phyloP scores from a whole-genome alignment of 2,797 vertebrate genomes.

The Zenarchopterus dispar region DNA sequence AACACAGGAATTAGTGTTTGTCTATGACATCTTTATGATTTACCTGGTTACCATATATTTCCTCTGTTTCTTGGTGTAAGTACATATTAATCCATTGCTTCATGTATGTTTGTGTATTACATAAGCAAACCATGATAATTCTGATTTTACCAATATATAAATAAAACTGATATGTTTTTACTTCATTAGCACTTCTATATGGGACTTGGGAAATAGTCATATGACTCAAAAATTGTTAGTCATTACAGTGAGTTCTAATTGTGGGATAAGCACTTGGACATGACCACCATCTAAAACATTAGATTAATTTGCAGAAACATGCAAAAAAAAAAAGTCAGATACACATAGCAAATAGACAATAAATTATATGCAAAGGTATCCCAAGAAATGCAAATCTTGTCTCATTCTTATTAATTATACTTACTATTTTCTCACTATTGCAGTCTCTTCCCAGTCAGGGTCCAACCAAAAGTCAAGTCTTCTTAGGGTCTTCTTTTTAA shows the following conservation, averaged over 20 bases:
- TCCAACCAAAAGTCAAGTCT: conserved; percentile 54
- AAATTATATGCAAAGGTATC: neutral
- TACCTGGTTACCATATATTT: no score
- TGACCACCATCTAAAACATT: neutral
- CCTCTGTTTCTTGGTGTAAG: neutral
- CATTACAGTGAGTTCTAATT: neutral
- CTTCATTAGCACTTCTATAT: no score
- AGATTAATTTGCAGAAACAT: neutral
- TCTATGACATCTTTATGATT: neutral
- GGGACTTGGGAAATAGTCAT: no score
- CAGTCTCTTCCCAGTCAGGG: conserved; percentile 42
- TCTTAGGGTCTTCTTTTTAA: conserved; percentile 60
- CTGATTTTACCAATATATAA: no score
- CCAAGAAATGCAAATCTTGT: neutral
- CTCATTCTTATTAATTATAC: conserved; percentile 34
- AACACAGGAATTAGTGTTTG: neutral
- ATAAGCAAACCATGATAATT: no score
- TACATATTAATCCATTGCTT: no score
- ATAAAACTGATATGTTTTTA: no score
- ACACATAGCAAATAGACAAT: neutral
- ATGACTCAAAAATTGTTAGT: no score
- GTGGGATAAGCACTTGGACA: no score
- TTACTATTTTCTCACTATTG: conserved; percentile 61
- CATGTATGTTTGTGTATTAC: no score
- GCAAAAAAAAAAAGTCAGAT: neutral